Percentiles rank a stretch among this genome's conserved stretches.
Evolutionary conservation across 2,888 invertebrate species (phyloP).

Genomic region (Nephrotoma guestfalica): DNA sequence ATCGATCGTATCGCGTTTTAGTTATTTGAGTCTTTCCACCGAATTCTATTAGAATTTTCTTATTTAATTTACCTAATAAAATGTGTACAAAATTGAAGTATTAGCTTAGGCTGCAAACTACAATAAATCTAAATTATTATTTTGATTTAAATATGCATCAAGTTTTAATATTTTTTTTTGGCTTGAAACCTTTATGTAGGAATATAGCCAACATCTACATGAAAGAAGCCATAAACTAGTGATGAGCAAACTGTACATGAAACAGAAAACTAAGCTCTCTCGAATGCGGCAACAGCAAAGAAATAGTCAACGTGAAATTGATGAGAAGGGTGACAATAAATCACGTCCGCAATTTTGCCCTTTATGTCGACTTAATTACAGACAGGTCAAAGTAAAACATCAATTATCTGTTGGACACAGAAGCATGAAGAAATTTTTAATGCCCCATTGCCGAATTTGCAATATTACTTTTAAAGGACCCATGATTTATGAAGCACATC

Average conservation of each 20-base stretch:
- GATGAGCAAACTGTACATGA: conserved; percentile 58
- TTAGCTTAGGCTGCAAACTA: too few species aligned
- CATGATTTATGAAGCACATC: conserved; percentile 72
- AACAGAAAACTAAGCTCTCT: conserved; percentile 56
- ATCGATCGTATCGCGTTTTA: too few species aligned
- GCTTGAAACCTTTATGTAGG: conserved; percentile 27
- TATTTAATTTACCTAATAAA: too few species aligned
- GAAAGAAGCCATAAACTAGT: conserved; percentile 55
- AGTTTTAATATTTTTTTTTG: not conserved
- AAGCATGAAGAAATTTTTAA: conserved; percentile 71
- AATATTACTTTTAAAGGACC: conserved; percentile 65
- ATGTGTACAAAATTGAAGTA: too few species aligned
- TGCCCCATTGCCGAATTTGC: conserved; percentile 68
- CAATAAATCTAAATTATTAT: too few species aligned
- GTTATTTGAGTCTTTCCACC: too few species aligned
- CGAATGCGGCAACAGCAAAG: conserved; percentile 70
- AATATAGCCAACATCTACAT: conserved; percentile 58
- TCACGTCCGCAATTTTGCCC: conserved; percentile 54
- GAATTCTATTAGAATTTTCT: too few species aligned
- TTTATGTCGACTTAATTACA: conserved; percentile 60
- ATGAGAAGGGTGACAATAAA: conserved; percentile 47
- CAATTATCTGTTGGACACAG: conserved; percentile 66
- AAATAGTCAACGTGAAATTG: conserved; percentile 62
- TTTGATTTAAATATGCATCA: too few species aligned
- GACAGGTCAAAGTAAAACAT: conserved; percentile 61